Evolutionary conservation across 2,888 invertebrate genomes (phyloP).

Genomic region (Piscicola geometra): DNA sequence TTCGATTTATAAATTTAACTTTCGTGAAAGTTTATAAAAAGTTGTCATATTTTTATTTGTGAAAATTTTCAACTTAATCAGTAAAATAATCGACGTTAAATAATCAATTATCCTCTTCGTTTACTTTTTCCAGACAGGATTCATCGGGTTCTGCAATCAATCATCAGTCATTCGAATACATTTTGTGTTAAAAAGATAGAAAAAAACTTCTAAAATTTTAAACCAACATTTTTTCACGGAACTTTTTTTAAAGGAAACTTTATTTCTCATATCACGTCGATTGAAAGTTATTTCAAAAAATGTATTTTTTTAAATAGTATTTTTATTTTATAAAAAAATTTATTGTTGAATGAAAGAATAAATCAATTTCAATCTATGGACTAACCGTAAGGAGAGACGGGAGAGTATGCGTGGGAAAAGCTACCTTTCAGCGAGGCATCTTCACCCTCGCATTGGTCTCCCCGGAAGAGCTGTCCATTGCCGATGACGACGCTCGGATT

Average conservation of each 20-base stretch:
- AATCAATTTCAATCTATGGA: conserved; percentile 19
- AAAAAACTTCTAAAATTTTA: too few species aligned
- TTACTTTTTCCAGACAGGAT: conserved; percentile 21
- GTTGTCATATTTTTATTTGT: conserved; percentile 18
- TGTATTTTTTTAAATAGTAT: too few species aligned
- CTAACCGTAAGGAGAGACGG: conserved; percentile 44
- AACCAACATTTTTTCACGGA: too few species aligned
- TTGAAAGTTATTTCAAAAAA: too few species aligned
- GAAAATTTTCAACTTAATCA: not conserved
- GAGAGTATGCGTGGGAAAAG: conserved; percentile 43
- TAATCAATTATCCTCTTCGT: not conserved
- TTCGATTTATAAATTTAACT: not conserved
- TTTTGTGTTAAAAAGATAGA: too few species aligned
- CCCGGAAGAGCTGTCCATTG: not conserved
- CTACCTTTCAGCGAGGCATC: conserved; percentile 36
- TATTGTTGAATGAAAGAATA: not conserved
- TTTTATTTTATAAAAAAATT: too few species aligned
- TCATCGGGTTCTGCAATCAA: conserved; percentile 32
- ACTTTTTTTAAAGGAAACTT: too few species aligned
- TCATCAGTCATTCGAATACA: not conserved
- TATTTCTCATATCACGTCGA: too few species aligned
- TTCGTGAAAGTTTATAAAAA: not conserved
- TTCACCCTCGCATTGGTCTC: not conserved
- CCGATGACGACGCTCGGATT: conserved; percentile 14
- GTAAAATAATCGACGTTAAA: not conserved